Evolutionary conservation across 1,140 invertebrate genomes (phyloP), one percentile per base, ranked within the genome.

Genomic region (Cepaea nemoralis): DNA sequence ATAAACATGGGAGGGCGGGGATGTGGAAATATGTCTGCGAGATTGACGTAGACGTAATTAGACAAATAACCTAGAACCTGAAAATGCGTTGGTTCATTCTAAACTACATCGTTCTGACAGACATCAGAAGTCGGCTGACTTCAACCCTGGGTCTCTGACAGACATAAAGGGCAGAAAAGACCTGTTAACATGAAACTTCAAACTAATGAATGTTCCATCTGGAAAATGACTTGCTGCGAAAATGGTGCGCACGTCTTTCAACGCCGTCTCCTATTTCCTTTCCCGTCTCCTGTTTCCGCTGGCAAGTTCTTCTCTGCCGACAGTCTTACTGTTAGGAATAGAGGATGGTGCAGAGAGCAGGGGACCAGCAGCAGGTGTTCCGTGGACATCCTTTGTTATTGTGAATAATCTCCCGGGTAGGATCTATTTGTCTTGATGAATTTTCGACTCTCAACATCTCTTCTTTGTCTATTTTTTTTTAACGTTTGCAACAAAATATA

Each of bases 311-410:
- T 59, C 55, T 59, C 24, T n/a, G n/a, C 5, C 55, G 12, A 59
- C 10, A 6, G 5, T 59, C 55, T 14, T 3, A 12, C 12, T 6
- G 55, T 24, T 24, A 59, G 24, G 8, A 59, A 24, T 24, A 59
- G 55, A 22, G 22, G 5, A 6, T 5, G 8, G 10, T 59, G 55
- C 55, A 59, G 5, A 24, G 55, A 59, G 5, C 24, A 22, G 55
- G 55, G n/a, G 3, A n/a, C n/a, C n/a, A n/a, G 55, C 55, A 59
- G 55, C 55, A 59, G 55, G 55, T 59, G 55, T 59, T 59, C 55
- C n/a, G 12, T 24, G 5, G 55, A 24, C 55, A 59, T 59, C 55
- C n/a, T 45, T 45, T 45, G 42, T 45, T 19, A 45, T 10, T 45
- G 42, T 45, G 19, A 10, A 10, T 45, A 45, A 45, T 45, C 42